Base-by-base conservation (phyloP, 2,113 vertebrate genomes). In the Syngnathus floridae region DNA sequence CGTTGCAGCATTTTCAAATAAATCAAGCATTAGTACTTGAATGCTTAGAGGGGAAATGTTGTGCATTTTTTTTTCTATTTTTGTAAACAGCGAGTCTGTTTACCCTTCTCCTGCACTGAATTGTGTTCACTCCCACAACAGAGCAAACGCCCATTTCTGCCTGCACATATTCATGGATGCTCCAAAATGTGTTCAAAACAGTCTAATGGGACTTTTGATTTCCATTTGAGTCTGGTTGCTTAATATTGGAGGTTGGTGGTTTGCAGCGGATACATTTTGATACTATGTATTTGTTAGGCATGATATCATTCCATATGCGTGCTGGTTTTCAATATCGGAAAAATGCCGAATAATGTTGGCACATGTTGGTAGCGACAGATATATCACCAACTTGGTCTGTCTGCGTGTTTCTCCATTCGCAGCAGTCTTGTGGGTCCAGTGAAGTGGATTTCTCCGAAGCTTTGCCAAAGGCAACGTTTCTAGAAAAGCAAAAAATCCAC, bases 1-100 rank as follows among this genome's bases (percentile, higher is more conserved):
- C 31, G 71, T 65, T 77, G 71, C 65, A 70, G 56, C 69, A 71
- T 81, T 82, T 54, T 26, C 11, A 51, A 21, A 52, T 8, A 48
- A n/a, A 19, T 48, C 45, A 48, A 45, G 12, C 22, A 21, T 55
- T 14, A 4, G 5, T 55, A 48, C n/a, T 16, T 55, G 8, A 55
- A 55, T 54, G 11, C 51, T 54, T 54, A 5, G 51, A 13, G 51
- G 22, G 11, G 21, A 21, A 26, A 22, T 4, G 16, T 13, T 45
- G 43, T 45, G 43, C 43, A 5, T 12, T 41, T 41, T 41, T 3
- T 3, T 8, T 31, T 31, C 26, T 31, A 31, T 31, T 31, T 31
- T 3, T 31, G 26, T 31, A 31, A 31, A 31, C 3, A 31, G 26
- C 26, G 26, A 31, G 26, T 3, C 26, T 31, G 26, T 31, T 31